Evolutionary conservation across 2,113 vertebrate species (phyloP).

Genomic region (Athene noctua): DNA sequence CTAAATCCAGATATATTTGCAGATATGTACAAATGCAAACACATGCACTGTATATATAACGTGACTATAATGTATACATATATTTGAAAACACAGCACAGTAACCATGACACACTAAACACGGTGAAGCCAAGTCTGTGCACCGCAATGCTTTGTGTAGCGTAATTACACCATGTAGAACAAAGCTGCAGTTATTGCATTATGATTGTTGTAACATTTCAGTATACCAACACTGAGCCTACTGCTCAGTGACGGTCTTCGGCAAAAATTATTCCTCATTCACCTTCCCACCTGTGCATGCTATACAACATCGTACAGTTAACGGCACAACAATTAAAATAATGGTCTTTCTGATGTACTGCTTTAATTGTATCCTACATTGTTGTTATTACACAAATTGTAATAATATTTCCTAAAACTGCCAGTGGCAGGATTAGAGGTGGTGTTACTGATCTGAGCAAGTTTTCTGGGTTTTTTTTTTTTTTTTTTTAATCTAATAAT

Average conservation of each 20-base stretch:
- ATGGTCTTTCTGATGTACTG: not conserved
- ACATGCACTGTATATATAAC: no score
- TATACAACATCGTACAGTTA: constrained; percentile 31
- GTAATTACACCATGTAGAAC: not conserved
- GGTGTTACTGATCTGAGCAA: not conserved
- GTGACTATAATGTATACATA: not conserved
- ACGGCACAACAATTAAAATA: constrained; percentile 20
- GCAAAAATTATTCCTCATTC: not conserved
- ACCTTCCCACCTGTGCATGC: not conserved
- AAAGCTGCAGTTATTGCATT: not conserved
- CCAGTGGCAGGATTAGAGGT: not conserved
- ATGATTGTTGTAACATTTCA: not conserved
- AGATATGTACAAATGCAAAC: not conserved
- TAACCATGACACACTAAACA: not conserved
- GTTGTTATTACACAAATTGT: constrained; percentile 5
- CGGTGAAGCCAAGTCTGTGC: not conserved
- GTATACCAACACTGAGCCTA: not conserved
- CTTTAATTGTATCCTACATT: not conserved
- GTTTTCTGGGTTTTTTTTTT: no score
- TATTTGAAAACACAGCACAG: not conserved
- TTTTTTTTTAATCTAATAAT: not conserved
- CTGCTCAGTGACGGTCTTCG: not conserved
- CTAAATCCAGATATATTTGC: not conserved
- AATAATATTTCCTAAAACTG: not conserved
- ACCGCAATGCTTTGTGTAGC: no score